These are phyloP conservation scores for Volucella zonaria DNA, from an alignment of 2,888 invertebrate genomes.

Conservation along the genomic window DNA sequence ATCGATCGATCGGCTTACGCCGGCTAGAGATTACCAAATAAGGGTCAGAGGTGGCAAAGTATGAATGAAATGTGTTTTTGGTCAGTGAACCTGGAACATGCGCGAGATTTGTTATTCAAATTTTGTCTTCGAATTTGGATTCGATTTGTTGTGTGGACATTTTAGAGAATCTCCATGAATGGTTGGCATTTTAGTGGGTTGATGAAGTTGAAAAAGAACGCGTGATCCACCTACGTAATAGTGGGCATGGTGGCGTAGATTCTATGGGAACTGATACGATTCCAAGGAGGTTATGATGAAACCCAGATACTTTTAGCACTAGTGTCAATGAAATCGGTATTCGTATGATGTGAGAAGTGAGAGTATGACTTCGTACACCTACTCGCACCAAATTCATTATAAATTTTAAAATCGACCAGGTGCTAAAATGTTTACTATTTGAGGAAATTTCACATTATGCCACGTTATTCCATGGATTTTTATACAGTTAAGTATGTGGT, in stretches of 20 bases:
- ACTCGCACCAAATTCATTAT: no score
- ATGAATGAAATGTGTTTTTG: conserved; percentile 69
- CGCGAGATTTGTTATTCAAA: conserved; percentile 70
- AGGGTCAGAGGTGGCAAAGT: conserved; percentile 51
- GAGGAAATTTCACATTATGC: no score
- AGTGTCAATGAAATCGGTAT: conserved; percentile 33
- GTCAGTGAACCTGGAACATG: conserved; percentile 69
- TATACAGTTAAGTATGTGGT: no score
- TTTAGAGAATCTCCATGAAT: conserved; percentile 66
- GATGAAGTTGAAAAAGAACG: conserved; percentile 46
- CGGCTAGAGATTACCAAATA: conserved; percentile 63
- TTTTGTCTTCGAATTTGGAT: conserved; percentile 24
- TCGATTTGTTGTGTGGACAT: conserved; percentile 17
- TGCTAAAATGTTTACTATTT: no score
- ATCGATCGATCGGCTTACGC: conserved; percentile 56
- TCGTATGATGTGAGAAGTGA: conserved; percentile 18
- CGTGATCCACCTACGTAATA: conserved; percentile 60
- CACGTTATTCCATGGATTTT: no score
- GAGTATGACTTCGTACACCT: neutral
- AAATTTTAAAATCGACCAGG: no score
- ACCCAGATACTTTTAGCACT: conserved; percentile 15
- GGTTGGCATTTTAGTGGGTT: conserved; percentile 51
- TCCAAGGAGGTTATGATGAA: neutral
- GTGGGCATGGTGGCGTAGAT: conserved; percentile 1
- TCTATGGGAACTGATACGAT: conserved; percentile 44